Percentiles rank a stretch among this genome's conserved stretches.
Evolutionary conservation across 1,140 invertebrate genomes (phyloP).

Genomic region (Nephila pilipes): DNA sequence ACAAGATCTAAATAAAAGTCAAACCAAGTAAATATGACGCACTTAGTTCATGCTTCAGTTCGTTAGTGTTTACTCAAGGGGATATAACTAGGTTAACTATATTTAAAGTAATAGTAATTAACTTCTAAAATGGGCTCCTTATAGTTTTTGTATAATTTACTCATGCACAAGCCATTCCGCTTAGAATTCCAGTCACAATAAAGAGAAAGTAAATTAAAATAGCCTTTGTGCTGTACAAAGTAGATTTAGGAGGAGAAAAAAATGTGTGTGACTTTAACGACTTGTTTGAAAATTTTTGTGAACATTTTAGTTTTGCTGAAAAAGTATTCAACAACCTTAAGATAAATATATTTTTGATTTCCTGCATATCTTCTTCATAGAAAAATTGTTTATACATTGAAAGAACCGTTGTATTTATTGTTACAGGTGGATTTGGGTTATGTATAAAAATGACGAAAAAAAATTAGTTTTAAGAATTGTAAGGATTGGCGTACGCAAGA

Average conservation of each 20-base stretch:
- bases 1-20: no score
- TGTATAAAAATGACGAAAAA: no score
- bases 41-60: background rate
- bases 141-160: background rate
- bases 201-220: background rate
- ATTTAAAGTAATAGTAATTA: background rate
- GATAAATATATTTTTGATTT: no score
- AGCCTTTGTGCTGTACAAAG: no score
- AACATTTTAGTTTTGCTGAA: no score
- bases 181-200: background rate
- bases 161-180: background rate
- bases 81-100: background rate
- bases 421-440: no score
- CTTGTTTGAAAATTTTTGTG: background rate
- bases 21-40: background rate
- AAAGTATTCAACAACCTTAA: no score
- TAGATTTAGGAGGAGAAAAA: background rate
- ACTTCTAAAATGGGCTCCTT: background rate
- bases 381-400: no score
- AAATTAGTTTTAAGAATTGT: no score
- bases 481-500: no score
- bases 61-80: background rate
- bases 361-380: no score
- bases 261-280: background rate
- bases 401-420: no score